Evolutionary conservation across 2,888 invertebrate genomes (phyloP).

Genomic region (Agrochola litura): DNA sequence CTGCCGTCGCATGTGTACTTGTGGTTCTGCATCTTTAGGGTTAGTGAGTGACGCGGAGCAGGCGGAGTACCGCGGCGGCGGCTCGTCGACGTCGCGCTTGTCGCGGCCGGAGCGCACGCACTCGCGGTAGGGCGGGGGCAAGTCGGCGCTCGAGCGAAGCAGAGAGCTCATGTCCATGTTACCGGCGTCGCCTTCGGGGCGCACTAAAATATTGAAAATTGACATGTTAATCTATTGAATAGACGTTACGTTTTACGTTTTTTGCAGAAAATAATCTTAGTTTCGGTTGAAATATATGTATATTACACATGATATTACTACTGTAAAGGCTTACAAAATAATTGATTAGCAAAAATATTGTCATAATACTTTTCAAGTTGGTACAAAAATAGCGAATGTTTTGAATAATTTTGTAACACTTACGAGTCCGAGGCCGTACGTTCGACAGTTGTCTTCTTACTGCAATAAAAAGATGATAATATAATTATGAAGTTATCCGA

Average conservation of each 20-base stretch:
- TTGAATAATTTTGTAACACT: slow-evolving; percentile 62
- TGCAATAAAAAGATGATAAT: slow-evolving; percentile 34
- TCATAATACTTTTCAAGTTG: not conserved
- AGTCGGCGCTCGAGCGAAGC: slow-evolving; percentile 60
- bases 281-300: not conserved
- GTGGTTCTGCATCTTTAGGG: slow-evolving; percentile 72
- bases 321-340: not conserved
- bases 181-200: slow-evolving; percentile 35
- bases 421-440: slow-evolving; percentile 76
- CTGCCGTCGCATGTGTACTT: slow-evolving; percentile 67
- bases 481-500: not conserved
- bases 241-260: not conserved
- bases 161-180: slow-evolving; percentile 33
- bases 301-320: not conserved
- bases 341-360: not conserved
- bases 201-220: slow-evolving; percentile 60
- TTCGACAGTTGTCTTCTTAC: slow-evolving; percentile 54
- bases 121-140: slow-evolving; percentile 81
- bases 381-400: not conserved
- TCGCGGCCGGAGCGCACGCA: slow-evolving; percentile 63
- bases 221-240: not conserved
- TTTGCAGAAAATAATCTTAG: not conserved
- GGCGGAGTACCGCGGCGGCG: slow-evolving; percentile 82
- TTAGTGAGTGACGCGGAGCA: slow-evolving; percentile 75
- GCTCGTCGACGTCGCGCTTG: slow-evolving; percentile 70